Conservation (phyloP, 2,888 invertebrate genomes). For the Caenorhabditis sp. region DNA sequence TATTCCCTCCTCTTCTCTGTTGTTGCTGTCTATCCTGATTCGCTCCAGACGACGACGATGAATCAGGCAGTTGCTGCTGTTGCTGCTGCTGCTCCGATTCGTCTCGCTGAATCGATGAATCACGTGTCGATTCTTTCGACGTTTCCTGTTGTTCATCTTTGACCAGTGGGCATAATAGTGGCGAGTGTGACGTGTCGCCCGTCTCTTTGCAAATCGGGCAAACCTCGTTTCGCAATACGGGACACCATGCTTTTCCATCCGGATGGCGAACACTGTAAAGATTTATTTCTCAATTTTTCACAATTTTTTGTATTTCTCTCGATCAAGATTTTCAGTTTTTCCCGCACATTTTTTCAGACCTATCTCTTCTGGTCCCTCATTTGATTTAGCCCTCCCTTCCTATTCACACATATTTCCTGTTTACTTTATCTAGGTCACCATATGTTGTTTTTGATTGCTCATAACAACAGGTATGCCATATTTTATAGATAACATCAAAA, state of each 20-base stretch:
- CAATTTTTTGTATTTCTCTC: background rate
- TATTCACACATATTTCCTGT: too few relatives aligned
- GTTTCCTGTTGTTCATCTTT: background rate
- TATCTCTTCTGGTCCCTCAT: too few relatives aligned
- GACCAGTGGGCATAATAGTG: constrained; percentile 23
- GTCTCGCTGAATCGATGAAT: background rate
- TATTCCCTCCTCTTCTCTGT: background rate
- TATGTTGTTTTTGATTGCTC: too few relatives aligned
- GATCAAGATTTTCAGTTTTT: too few relatives aligned
- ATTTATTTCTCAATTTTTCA: background rate
- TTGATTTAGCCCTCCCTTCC: too few relatives aligned
- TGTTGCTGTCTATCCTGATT: background rate
- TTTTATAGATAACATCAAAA: too few relatives aligned
- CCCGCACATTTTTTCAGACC: too few relatives aligned
- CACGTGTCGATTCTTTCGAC: background rate
- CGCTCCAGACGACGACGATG: too few relatives aligned
- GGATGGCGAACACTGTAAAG: constrained; percentile 28
- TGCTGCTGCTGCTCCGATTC: background rate
- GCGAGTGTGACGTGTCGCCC: constrained; percentile 25
- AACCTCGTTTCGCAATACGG: constrained; percentile 12
- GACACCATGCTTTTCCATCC: constrained; percentile 31
- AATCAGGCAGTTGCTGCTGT: too few relatives aligned
- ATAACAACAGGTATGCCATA: too few relatives aligned
- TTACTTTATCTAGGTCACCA: too few relatives aligned
- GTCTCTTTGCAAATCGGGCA: constrained; percentile 22